Evolutionary conservation across 2,888 invertebrate genomes (phyloP), one percentile per base, ranked within the genome.

Genomic region (Drosophila nigritarsus): DNA sequence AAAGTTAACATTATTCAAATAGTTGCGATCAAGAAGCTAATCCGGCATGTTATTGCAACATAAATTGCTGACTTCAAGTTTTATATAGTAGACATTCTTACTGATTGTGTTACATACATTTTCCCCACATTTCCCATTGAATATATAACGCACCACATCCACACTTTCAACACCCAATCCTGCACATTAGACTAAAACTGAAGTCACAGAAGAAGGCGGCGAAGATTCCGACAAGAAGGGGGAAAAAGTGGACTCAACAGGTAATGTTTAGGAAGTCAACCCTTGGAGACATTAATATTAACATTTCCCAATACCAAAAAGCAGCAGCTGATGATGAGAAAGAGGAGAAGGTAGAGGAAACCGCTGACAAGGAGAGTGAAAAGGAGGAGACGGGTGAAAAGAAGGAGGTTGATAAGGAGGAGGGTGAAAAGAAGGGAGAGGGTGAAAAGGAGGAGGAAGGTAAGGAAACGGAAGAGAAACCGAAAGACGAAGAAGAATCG

Each of bases 101-200:
- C 38, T 64, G 56, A 78, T 72, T 15, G 32, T 86, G 71, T 88
- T 83, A 49, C 15, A 82, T 67, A 80, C 36, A 58, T 63, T 79
- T 65, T 62, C 42, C 53, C 65, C 60, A 58, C 38, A 66, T 61
- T 53, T 58, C 50, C 63, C 38, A 50, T 56, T 67, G 64, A 67
- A 73, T 63, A 69, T 50, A 65, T 50, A 65, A 67, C 55, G 70
- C 75, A 73, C 65, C 66, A 79, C 51, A 61, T 45, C 4, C 15
- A 55, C 51, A 55, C 59, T 59, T 49, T 53, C 66, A 62, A 56
- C 59, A 68, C 45, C 55, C 56, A 70, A n/a, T 45, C 48, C 55
- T 29, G 30, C 29, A 56, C 45, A 49, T 42, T 66, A 85, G 83
- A 80, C 87, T 78, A 81, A 81, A 68, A 73, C 67, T 36, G 77